phyloP scores from a whole-genome alignment of 92 coral and sea anemone genomes.

The Diadumene lineata region DNA sequence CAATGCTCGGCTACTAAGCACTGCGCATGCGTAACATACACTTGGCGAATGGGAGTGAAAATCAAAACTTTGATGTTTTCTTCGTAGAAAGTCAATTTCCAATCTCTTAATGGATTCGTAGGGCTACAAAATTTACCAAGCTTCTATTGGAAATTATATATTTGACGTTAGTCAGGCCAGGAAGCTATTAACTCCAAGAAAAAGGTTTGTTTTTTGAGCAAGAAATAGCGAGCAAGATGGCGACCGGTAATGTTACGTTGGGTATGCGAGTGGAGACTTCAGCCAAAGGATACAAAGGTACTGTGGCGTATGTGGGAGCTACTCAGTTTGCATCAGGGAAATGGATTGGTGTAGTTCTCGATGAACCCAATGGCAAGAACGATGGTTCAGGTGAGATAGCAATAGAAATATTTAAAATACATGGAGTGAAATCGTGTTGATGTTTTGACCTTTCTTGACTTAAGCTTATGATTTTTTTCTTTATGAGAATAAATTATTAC shows the following conservation, averaged over 20 bases:
- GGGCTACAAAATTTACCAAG: neutral
- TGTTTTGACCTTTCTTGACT: no score
- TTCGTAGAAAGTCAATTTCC: neutral
- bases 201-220: neutral
- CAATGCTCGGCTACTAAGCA: constrained; percentile 27
- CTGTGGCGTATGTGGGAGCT: constrained; percentile 95
- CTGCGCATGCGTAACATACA: constrained; percentile 49
- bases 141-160: neutral
- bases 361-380: constrained; percentile 93
- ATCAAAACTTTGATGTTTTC: neutral
- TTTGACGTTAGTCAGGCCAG: neutral
- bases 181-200: neutral
- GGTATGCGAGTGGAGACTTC: constrained; percentile 91
- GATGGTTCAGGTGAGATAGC: constrained; percentile 96
- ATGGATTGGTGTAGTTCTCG: constrained; percentile 97
- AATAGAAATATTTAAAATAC: no score
- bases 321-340: constrained; percentile 96
- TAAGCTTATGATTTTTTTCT: no score
- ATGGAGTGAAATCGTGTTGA: no score
- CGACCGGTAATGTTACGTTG: constrained; percentile 61
- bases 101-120: neutral
- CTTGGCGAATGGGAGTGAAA: constrained; percentile 42
- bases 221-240: constrained; percentile 36
- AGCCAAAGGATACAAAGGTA: constrained; percentile 83
- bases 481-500: no score